These are phyloP conservation scores for Zele albiditarsus DNA, from an alignment of 2,888 invertebrate genomes.

Conservation along the genomic window DNA sequence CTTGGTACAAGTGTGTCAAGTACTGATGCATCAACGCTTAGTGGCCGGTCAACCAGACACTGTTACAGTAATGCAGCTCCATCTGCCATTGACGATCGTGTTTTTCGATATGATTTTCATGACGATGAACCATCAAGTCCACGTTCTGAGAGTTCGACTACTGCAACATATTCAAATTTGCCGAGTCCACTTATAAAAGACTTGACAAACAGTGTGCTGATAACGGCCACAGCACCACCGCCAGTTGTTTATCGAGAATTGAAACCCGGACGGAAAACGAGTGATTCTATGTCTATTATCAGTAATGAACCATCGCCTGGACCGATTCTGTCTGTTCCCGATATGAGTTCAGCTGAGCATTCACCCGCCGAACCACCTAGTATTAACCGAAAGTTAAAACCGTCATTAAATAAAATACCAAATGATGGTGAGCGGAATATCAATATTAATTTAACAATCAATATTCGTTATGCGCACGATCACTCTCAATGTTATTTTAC, in stretches of 20 bases:
- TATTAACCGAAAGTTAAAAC: constrained; percentile 88
- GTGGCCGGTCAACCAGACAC: constrained; percentile 71
- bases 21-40: constrained; percentile 57
- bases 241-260: constrained; percentile 78
- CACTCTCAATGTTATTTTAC: constrained; percentile 9
- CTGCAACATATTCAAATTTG: constrained; percentile 77
- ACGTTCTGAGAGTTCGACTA: constrained; percentile 74
- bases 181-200: constrained; percentile 74
- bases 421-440: constrained; percentile 59
- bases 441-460: not conserved
- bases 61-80: constrained; percentile 79
- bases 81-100: constrained; percentile 73
- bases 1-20: constrained; percentile 66
- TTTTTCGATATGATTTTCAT: constrained; percentile 77
- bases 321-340: constrained; percentile 55
- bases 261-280: constrained; percentile 75
- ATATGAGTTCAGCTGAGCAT: constrained; percentile 66
- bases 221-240: constrained; percentile 74
- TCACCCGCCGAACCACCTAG: constrained; percentile 79
- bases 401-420: constrained; percentile 71
- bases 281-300: constrained; percentile 66
- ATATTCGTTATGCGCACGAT: not conserved
- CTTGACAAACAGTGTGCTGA: constrained; percentile 65
- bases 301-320: constrained; percentile 73
- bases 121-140: constrained; percentile 67